These are phyloP conservation scores for Alectoris magna DNA, from an alignment of 2,797 vertebrate genomes.

Conservation along the genomic window DNA sequence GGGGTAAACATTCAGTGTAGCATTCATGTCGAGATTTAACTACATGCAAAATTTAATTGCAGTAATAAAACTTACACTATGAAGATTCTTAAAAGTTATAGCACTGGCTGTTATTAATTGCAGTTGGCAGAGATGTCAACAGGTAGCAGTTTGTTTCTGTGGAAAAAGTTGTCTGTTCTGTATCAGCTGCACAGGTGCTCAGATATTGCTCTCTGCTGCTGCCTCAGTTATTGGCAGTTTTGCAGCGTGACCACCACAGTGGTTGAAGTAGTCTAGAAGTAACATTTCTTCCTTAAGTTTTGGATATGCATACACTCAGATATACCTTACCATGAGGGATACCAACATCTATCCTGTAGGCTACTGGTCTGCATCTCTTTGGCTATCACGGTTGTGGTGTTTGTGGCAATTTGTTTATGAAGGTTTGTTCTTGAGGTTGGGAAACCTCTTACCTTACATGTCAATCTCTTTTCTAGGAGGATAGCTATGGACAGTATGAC, in stretches of 20 bases:
- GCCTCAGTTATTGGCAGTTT: not conserved
- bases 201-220: not conserved
- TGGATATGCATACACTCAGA: not conserved
- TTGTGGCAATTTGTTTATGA: not conserved
- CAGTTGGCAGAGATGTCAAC: not conserved
- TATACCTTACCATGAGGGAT: not conserved
- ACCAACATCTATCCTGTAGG: accelerated
- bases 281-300: not conserved
- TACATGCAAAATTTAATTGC: not conserved
- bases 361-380: not conserved
- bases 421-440: not conserved
- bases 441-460: not conserved
- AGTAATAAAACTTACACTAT: not conserved
- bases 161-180: not conserved
- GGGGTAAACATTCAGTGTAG: accelerated
- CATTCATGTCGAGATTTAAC: not conserved
- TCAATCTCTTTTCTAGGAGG: conserved; percentile 74
- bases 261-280: not conserved
- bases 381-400: accelerated
- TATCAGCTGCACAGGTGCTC: not conserved
- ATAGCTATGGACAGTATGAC: conserved; percentile 84
- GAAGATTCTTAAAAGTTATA: not conserved
- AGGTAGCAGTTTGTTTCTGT: not conserved
- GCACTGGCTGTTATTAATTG: not conserved
- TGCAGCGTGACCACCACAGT: not conserved